A percentile compares a stretch with the other conserved stretches of the same genome.
Conservation (phyloP, 2,888 invertebrate species). For the Aphodius sticticus region DNA sequence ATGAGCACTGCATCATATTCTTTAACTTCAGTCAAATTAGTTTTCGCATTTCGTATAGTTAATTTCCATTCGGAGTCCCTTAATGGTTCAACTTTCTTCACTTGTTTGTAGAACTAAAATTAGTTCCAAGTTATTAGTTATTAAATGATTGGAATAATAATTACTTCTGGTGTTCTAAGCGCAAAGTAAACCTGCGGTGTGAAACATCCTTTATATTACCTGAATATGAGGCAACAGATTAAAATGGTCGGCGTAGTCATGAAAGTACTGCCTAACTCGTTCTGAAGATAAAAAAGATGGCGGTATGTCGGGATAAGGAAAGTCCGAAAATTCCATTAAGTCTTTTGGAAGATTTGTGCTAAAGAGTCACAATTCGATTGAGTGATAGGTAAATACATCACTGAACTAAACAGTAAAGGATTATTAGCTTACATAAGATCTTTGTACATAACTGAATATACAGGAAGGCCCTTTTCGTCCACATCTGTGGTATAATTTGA, state of each 20-base stretch:
- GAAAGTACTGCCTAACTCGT: slow-evolving; percentile 74
- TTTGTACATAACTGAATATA: slow-evolving; percentile 84
- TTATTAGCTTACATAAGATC: slow-evolving; percentile 67
- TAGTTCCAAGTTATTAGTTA: not conserved
- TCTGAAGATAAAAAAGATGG: slow-evolving; percentile 71
- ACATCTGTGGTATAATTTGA: slow-evolving; percentile 69
- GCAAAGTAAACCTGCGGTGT: too few species aligned
- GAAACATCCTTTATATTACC: slow-evolving; percentile 60
- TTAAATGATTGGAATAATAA: too few species aligned
- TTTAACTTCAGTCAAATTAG: slow-evolving; percentile 60
- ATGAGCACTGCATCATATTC: slow-evolving; percentile 80
- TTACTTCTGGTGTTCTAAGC: too few species aligned
- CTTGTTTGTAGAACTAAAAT: slow-evolving; percentile 64
- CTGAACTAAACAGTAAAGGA: not conserved
- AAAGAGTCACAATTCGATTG: slow-evolving; percentile 30
- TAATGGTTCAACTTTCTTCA: slow-evolving; percentile 63
- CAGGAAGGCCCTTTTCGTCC: slow-evolving; percentile 72
- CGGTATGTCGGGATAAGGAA: slow-evolving; percentile 67
- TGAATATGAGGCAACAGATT: slow-evolving; percentile 68
- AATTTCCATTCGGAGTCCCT: slow-evolving; percentile 67
- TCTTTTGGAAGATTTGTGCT: slow-evolving; percentile 80
- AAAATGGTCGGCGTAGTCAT: slow-evolving; percentile 71
- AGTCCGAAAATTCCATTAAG: slow-evolving; percentile 80
- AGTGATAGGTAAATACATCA: not conserved
- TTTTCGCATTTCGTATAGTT: slow-evolving; percentile 63